phyloP scores from a whole-genome alignment of 2,113 vertebrate species.

The Anser cygnoides region DNA sequence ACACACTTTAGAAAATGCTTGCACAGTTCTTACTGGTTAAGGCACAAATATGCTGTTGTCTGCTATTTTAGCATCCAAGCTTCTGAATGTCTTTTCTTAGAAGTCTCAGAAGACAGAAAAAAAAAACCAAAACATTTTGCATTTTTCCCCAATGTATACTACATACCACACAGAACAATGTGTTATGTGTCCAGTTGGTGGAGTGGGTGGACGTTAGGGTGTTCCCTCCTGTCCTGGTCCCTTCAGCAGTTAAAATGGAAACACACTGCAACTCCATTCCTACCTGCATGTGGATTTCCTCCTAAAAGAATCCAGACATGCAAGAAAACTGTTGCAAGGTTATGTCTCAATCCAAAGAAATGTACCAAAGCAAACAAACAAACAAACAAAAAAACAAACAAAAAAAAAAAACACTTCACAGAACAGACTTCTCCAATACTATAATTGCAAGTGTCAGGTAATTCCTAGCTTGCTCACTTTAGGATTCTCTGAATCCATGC shows the following conservation, averaged over 20 bases:
- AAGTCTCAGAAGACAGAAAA: neutral
- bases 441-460: neutral
- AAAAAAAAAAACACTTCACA: neutral
- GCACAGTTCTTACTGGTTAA: neutral
- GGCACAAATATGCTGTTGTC: neutral
- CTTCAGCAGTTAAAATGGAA: neutral
- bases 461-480: neutral
- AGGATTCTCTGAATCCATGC: neutral
- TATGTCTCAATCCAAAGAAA: neutral
- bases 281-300: neutral
- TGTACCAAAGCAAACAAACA: neutral
- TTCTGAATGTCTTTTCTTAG: neutral
- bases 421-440: neutral
- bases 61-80: neutral
- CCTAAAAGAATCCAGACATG: neutral
- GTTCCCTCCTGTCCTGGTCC: neutral
- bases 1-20: neutral
- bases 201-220: neutral
- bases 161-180: neutral
- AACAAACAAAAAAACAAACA: neutral
- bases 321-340: neutral
- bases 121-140: neutral
- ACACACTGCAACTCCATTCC: neutral
- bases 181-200: rapidly evolving
- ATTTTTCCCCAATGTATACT: neutral